Evolutionary conservation across 2,797 vertebrate genomes (phyloP).

Genomic region (Odontamblyopus rebecca): DNA sequence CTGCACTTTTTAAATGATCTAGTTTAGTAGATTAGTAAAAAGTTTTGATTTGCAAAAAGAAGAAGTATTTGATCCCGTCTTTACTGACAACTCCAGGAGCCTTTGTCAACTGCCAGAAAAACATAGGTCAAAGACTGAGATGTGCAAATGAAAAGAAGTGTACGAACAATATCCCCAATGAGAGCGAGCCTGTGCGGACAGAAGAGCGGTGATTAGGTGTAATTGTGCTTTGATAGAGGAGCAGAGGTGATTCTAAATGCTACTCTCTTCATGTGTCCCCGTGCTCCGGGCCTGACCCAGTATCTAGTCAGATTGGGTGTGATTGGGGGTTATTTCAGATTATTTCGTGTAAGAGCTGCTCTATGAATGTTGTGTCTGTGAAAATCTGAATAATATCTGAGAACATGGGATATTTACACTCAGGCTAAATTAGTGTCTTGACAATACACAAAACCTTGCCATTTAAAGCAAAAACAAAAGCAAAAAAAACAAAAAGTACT

Average conservation of each 20-base stretch:
- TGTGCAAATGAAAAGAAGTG: neutral
- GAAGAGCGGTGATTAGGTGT: neutral
- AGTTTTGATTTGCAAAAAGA: no score
- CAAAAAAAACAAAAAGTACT: no score
- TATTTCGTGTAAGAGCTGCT: neutral
- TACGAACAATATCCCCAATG: neutral
- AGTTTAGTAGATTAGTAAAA: no score
- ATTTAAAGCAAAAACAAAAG: no score
- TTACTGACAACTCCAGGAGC: neutral
- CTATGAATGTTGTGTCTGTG: neutral
- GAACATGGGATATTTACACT: neutral
- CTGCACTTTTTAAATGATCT: no score
- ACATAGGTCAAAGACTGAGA: neutral
- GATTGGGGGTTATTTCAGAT: constrained; percentile 9
- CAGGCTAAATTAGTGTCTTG: neutral
- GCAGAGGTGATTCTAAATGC: constrained; percentile 19
- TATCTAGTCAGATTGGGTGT: constrained; percentile 7
- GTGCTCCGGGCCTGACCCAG: constrained; percentile 5
- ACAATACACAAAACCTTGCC: neutral
- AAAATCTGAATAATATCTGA: neutral
- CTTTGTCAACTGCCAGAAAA: neutral
- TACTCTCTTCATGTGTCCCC: constrained; percentile 3
- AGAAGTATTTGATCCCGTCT: no score
- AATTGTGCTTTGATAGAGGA: neutral
- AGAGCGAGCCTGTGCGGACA: neutral